Percentiles rank a stretch among this genome's conserved stretches.
Evolutionary conservation across 2,797 vertebrate genomes (phyloP).

Genomic region (Euthynnus affinis): DNA sequence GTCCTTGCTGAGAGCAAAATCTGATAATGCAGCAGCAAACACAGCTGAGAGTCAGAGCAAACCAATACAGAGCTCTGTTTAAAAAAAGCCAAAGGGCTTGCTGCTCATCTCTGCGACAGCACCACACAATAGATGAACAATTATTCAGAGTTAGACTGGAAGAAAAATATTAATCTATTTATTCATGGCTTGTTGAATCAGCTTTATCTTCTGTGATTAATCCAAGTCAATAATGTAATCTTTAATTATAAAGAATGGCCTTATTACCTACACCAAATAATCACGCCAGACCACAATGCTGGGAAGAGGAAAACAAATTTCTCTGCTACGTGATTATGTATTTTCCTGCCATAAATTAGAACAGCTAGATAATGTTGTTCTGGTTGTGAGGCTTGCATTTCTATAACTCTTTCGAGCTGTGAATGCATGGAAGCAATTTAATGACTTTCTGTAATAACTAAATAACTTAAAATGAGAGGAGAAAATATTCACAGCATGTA

Average conservation of each 20-base stretch:
- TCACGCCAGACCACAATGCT: constrained; percentile 46
- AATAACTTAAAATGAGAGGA: neutral
- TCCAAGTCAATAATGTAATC: constrained; percentile 83
- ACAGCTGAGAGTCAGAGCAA: constrained; percentile 81
- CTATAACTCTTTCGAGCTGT: constrained; percentile 34
- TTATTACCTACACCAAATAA: constrained; percentile 79
- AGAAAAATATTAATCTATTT: constrained; percentile 82
- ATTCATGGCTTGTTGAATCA: constrained; percentile 84
- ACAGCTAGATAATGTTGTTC: constrained; percentile 40
- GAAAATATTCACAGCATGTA: too few relatives aligned
- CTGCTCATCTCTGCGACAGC: constrained; percentile 74
- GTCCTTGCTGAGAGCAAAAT: constrained; percentile 85
- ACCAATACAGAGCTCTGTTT: constrained; percentile 72
- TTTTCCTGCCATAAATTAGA: constrained; percentile 62
- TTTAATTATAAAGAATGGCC: constrained; percentile 83
- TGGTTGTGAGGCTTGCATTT: constrained; percentile 31
- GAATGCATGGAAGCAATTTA: constrained; percentile 27
- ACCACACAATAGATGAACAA: constrained; percentile 75
- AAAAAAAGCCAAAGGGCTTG: constrained; percentile 77
- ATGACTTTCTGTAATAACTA: constrained; percentile 11
- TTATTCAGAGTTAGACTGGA: constrained; percentile 72
- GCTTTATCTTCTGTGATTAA: constrained; percentile 82
- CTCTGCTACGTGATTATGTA: constrained; percentile 57
- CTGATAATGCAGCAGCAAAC: constrained; percentile 85
- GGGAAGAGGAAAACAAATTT: constrained; percentile 68